Base-by-base conservation (phyloP, 2,797 vertebrate genomes). In the Remorina albescens region DNA sequence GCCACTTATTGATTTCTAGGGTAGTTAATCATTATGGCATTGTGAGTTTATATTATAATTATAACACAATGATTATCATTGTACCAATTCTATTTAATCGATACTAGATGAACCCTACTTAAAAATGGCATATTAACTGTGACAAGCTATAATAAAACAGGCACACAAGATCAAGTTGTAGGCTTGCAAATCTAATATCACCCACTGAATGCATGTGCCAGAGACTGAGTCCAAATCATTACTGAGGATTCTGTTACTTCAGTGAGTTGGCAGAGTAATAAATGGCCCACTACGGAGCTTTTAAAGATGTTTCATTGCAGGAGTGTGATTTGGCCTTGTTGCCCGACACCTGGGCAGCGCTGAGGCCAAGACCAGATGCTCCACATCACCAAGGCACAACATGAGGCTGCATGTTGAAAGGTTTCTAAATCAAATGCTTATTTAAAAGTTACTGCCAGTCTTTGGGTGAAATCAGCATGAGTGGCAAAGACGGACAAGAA, bases 301-400 rank as follows among this genome's bases (percentile, higher is more conserved):
- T 63, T 76, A 69, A 54, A 46, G 28, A 69, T 56, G 53, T 62
- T 79, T 77, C 49, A 78, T 19, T 47, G 58, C 67, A 61, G 41
- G 66, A 54, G 59, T 15, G 64, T 2, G 39, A 71, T 36, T 72
- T 76, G 74, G 59, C 73, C 3, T 2, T 1, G 50, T 5, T 46
- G 79, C 34, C 26, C 7, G 56, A 74, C 71, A 78, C 65, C 74
- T 74, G 70, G 75, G 66, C 25, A 1, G 8, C 6, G 12, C 23
- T 2, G 55, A 68, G 44, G 67, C 70, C 67, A 23, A 61, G 56
- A 57, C 23, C 80, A 81, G 70, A 71, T 49, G 74, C 61, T 82
- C 66, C 0, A 4, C 39, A 55, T 55, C 70, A 54, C 44, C 32
- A 51, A 74, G 47, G 55, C 51, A 59, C 57, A 25, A 11, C 25